These are phyloP conservation scores for Paradisaea rubra DNA, from an alignment of 2,113 vertebrate genomes.

Conservation along the genomic window DNA sequence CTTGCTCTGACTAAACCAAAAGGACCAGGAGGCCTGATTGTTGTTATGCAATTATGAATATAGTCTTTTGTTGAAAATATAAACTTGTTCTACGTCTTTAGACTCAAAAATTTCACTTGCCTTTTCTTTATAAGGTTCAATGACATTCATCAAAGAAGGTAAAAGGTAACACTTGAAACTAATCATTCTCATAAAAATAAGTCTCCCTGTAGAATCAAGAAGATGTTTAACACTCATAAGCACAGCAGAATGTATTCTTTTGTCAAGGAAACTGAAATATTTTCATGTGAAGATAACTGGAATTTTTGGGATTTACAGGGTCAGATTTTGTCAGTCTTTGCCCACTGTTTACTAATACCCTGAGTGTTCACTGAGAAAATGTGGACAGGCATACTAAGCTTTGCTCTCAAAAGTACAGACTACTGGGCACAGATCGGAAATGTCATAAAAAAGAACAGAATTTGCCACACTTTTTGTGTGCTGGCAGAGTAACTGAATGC, in stretches of 20 bases:
- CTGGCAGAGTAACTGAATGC: not conserved
- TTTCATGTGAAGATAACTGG: not conserved
- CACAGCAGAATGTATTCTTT: not conserved
- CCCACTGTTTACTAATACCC: not conserved
- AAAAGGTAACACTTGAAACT: not conserved
- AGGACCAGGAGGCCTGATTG: not conserved
- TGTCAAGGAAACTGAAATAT: not conserved
- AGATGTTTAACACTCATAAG: not conserved
- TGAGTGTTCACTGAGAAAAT: not conserved
- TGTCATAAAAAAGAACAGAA: not conserved
- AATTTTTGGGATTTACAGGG: not conserved
- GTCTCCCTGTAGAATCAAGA: not conserved
- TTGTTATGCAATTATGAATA: not conserved
- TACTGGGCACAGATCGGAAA: not conserved
- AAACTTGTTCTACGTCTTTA: not conserved
- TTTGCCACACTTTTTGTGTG: rapidly evolving
- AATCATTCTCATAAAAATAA: not conserved
- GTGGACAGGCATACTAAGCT: not conserved
- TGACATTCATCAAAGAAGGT: not conserved
- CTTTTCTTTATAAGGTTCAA: not conserved
- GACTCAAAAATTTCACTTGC: not conserved
- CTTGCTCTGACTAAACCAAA: not conserved
- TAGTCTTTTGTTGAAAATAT: not conserved
- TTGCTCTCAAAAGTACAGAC: not conserved
- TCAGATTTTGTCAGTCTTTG: not conserved